These are phyloP conservation scores for Melanotaenia trifasciata DNA, from an alignment of 2,797 vertebrate genomes.

Conservation along the genomic window DNA sequence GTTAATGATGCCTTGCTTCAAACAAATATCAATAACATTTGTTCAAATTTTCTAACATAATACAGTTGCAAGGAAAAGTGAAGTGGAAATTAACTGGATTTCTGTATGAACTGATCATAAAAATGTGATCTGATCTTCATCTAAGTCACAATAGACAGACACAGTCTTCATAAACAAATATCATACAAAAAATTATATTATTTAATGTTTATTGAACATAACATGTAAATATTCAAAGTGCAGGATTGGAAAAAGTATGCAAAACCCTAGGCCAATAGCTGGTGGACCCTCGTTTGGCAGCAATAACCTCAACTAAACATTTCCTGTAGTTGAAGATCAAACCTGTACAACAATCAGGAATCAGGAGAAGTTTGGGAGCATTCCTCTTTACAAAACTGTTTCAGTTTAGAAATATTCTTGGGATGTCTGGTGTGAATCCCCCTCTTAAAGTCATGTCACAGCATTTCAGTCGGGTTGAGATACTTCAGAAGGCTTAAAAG, in stretches of 20 bases:
- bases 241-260: not conserved
- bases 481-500: not conserved
- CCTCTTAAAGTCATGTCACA: not conserved
- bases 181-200: not conserved
- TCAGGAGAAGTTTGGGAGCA: not conserved
- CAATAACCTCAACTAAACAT: not conserved
- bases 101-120: not conserved
- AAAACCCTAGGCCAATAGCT: not conserved
- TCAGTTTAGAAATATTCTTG: not conserved
- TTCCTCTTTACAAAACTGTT: not conserved
- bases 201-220: not conserved
- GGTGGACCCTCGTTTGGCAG: not conserved
- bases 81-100: not conserved
- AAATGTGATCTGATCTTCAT: not conserved
- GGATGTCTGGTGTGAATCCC: not conserved
- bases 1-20: conserved; percentile 13
- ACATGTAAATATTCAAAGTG: not conserved
- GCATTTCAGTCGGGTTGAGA: not conserved
- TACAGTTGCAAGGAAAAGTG: not conserved
- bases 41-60: not conserved
- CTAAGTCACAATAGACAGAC: not conserved
- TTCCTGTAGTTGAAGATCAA: not conserved
- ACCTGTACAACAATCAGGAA: not conserved
- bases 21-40: not conserved
- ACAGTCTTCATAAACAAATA: not conserved